Conservation (phyloP, 2,888 invertebrate species). For the Leptopterna dolabrata region DNA sequence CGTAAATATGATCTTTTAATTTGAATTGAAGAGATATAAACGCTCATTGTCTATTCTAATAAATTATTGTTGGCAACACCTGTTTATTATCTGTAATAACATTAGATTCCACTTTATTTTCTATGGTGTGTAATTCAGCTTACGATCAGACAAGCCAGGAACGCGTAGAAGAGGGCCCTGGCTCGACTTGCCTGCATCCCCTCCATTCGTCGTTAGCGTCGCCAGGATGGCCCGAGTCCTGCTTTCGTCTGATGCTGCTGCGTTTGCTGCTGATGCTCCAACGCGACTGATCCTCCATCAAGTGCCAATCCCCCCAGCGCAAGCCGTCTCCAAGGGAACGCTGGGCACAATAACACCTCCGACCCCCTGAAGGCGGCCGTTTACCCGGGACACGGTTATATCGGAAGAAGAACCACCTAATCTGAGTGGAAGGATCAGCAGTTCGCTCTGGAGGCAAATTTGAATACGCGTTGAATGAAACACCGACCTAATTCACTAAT, state of each 20-base stretch:
- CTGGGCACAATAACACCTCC: conserved; percentile 23
- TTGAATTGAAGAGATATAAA: no score
- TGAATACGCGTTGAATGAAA: no score
- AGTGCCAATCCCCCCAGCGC: neutral
- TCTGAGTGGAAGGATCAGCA: neutral
- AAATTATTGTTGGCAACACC: neutral
- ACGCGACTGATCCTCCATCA: neutral
- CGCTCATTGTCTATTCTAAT: no score
- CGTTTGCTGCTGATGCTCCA: neutral
- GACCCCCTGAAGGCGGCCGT: neutral
- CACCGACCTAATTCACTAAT: no score
- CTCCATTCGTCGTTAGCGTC: neutral
- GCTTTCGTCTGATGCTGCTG: neutral
- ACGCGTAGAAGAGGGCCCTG: conserved; percentile 37
- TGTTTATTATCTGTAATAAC: neutral
- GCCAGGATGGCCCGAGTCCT: neutral
- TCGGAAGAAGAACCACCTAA: neutral
- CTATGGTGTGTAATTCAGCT: neutral
- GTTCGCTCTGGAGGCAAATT: no score
- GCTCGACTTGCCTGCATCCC: conserved; percentile 4
- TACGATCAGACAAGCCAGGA: conserved; percentile 35
- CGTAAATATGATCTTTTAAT: no score
- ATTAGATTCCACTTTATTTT: neutral
- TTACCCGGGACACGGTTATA: neutral
- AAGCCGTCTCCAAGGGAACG: conserved; percentile 29